phyloP scores from a whole-genome alignment of 2,113 vertebrate species.

The Piprites chloris region DNA sequence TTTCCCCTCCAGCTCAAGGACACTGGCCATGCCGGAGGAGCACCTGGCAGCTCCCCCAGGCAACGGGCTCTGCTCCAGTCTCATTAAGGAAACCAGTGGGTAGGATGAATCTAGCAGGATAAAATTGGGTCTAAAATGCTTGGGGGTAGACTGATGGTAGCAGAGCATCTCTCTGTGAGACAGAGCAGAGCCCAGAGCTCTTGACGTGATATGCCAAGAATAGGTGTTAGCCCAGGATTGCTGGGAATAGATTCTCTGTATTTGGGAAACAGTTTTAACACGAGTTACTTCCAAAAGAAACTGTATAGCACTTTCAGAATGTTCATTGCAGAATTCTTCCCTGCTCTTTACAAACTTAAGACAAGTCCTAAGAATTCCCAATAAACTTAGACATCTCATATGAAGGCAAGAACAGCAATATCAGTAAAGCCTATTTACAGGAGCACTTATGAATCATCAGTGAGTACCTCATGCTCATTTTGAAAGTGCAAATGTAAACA shows the following conservation, averaged over 20 bases:
- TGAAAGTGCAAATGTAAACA: constrained; percentile 24
- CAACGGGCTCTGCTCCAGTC: not conserved
- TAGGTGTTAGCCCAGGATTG: not conserved
- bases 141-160: not conserved
- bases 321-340: not conserved
- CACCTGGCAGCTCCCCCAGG: constrained; percentile 32
- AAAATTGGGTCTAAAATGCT: not conserved
- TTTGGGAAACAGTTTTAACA: not conserved
- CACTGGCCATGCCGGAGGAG: not conserved
- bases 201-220: not conserved
- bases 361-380: not conserved
- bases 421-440: constrained; percentile 19
- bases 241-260: not conserved
- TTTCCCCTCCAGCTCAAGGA: constrained; percentile 5
- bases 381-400: not conserved
- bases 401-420: not conserved
- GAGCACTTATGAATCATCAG: constrained; percentile 20
- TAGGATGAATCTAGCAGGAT: not conserved
- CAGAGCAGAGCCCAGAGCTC: not conserved
- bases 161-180: not conserved
- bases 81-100: constrained; percentile 11
- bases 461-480: not conserved
- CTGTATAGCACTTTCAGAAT: not conserved
- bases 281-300: not conserved
- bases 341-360: not conserved